phyloP scores from a whole-genome alignment of 1,140 invertebrate species.

The Drosophila santomea region DNA sequence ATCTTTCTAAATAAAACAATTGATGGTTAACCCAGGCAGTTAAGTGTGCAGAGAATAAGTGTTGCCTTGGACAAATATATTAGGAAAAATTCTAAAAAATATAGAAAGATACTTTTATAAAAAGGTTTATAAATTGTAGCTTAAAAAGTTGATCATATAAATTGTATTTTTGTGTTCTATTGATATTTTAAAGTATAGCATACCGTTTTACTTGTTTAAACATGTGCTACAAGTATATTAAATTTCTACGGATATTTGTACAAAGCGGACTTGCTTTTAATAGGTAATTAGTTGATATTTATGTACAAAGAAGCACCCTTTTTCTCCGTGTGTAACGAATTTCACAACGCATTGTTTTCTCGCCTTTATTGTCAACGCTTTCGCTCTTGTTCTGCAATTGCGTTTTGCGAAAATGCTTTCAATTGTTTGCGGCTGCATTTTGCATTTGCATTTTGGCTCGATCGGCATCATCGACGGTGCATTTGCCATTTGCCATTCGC shows the following conservation, averaged over 20 bases:
- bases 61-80: not conserved
- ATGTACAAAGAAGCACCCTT: too few species aligned
- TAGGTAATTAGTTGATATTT: too few species aligned
- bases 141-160: too few species aligned
- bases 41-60: not conserved
- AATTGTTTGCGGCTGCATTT: constrained; percentile 68
- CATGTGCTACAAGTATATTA: too few species aligned
- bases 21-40: not conserved
- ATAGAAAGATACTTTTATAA: too few species aligned
- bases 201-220: too few species aligned
- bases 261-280: too few species aligned
- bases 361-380: constrained; percentile 29
- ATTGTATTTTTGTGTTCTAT: too few species aligned
- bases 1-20: constrained; percentile 14
- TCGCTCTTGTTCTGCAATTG: constrained; percentile 34
- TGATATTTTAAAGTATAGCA: too few species aligned
- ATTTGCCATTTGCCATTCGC: not conserved
- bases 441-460: constrained; percentile 49
- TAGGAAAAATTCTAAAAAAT: too few species aligned
- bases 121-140: too few species aligned
- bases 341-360: not conserved
- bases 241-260: too few species aligned
- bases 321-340: not conserved
- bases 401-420: constrained; percentile 64
- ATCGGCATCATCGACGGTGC: constrained; percentile 49